Evolutionary conservation across 64 coral and sea anemone genomes (phyloP), one percentile per base, ranked within the genome.

Genomic region (Pocillopora verrucosa): DNA sequence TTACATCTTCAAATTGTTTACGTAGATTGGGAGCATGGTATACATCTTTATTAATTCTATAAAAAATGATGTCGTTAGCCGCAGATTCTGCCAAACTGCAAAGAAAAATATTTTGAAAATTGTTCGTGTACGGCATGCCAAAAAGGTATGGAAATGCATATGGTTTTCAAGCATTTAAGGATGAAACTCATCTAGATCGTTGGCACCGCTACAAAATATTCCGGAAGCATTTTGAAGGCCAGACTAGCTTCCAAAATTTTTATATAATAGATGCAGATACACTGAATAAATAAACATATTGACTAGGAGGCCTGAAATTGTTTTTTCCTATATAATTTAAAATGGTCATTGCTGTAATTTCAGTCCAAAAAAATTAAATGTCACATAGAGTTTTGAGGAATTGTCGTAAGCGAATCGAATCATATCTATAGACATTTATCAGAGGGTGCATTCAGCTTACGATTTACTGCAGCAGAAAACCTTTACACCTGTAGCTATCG

Each of bases 81-180:
- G 41, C 2, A 6, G 41, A 3, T 45, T 45, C 41, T 45, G 6
- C 1, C 25, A 11, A 70, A n/a, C 22, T 25, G 22, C 20, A n/a
- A 25, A 70, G 9, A 70, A 70, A 70, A 70, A 0, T 25, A n/a
- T 70, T 70, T 70, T 70, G 10, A 30, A 24, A 24, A 70, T 11
- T 70, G 22, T 70, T 51, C 41, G 41, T 51, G 22, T 70, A 30
- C 67, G 67, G 11, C 67, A 70, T 24, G 67, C 7, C 56, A 68
- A 57, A 85, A 41, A 67, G 30, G 80, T 16, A 2, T 16, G 63
- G 38, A 85, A 72, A 41, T 85, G 57, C 22, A 37, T 58, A 85
- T 85, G 67, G 25, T 83, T 83, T 72, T 26, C 35, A 68, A 15
- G 30, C 41, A 35, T 83, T 83, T 64, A 41, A 82, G 34, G 11